A percentile compares a stretch with the other conserved stretches of the same genome.
phyloP scores from a whole-genome alignment of 2,113 vertebrate species.

The Illadopsis cleaveri region DNA sequence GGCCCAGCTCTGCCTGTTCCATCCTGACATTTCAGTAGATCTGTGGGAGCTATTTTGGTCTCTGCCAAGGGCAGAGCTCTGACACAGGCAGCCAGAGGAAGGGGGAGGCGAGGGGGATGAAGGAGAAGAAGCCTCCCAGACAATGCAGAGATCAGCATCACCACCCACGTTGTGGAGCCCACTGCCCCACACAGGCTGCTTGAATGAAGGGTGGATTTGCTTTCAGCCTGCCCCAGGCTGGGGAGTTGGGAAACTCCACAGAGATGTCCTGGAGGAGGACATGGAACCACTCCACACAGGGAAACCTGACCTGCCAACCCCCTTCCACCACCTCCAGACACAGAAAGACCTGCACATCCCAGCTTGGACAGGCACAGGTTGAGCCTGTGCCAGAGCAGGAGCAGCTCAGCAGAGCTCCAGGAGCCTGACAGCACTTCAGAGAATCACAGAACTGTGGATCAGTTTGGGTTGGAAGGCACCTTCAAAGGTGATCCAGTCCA shows the following conservation, averaged over 20 bases:
- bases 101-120: neutral
- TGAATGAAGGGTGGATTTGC: accelerated
- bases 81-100: neutral
- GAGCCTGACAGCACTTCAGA: neutral
- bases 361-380: neutral
- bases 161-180: neutral
- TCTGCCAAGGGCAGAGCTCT: neutral
- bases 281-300: neutral
- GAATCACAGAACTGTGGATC: neutral
- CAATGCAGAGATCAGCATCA: neutral
- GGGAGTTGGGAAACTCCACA: neutral
- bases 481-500: neutral
- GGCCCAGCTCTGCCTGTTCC: neutral
- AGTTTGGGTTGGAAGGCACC: neutral
- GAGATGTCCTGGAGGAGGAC: neutral
- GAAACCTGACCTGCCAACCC: neutral
- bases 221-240: neutral
- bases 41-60: neutral
- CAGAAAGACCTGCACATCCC: neutral
- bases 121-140: neutral
- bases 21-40: neutral
- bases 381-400: neutral
- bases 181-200: neutral
- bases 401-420: neutral
- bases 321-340: accelerated